A percentile compares a stretch with the other conserved stretches of the same genome.
phyloP scores from a whole-genome alignment of 2,797 vertebrate species.

The Gambelia wislizenii region DNA sequence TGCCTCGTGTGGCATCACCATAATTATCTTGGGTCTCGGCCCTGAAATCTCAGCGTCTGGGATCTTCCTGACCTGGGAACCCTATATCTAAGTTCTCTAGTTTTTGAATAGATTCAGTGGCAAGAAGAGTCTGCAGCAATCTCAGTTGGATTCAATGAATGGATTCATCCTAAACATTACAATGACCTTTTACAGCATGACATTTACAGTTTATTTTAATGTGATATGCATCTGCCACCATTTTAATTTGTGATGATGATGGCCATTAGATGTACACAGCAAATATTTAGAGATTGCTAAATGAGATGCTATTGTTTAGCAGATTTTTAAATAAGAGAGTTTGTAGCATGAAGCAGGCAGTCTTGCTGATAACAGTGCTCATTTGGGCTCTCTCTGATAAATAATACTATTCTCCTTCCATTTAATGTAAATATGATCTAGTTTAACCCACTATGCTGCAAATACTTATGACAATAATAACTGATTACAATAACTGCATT shows the following conservation, averaged over 20 bases:
- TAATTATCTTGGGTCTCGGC: too few species aligned
- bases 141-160: background rate
- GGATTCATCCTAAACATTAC: background rate
- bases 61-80: too few species aligned
- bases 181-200: background rate
- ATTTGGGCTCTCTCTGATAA: slow-evolving; percentile 16
- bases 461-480: slow-evolving; percentile 6
- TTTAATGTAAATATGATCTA: slow-evolving; percentile 29
- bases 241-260: background rate
- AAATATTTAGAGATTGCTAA: slow-evolving; percentile 11
- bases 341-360: background rate
- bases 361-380: background rate
- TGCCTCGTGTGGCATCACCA: too few species aligned
- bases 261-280: background rate
- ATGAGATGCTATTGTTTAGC: background rate
- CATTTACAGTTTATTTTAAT: background rate
- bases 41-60: too few species aligned
- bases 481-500: background rate
- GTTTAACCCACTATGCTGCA: background rate
- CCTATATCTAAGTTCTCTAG: too few species aligned
- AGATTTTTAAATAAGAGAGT: background rate
- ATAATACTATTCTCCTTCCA: background rate
- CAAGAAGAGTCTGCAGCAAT: background rate
- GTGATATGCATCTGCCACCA: background rate
- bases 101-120: too few species aligned